These are phyloP conservation scores for Bombycilla garrulus DNA, from an alignment of 2,113 vertebrate species.

Conservation along the genomic window DNA sequence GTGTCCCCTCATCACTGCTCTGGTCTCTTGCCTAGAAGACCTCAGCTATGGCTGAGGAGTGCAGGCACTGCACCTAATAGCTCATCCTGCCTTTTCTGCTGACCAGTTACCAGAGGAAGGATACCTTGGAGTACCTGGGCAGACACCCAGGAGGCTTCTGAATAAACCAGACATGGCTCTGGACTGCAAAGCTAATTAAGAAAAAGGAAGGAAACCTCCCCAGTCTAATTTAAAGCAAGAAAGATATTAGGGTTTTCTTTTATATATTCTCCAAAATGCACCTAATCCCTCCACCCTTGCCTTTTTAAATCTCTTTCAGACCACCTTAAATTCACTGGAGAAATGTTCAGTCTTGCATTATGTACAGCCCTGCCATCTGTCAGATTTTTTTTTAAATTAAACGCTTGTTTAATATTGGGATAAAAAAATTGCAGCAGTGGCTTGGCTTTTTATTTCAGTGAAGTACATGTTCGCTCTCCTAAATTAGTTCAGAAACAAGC, in stretches of 20 bases:
- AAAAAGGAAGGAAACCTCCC: not conserved
- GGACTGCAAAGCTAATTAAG: not conserved
- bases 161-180: not conserved
- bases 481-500: not conserved
- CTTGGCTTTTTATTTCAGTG: not conserved
- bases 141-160: not conserved
- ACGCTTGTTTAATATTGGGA: not conserved
- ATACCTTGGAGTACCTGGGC: not conserved
- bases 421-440: not conserved
- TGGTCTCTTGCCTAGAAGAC: not conserved
- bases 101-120: not conserved
- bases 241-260: not conserved
- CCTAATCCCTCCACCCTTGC: not conserved
- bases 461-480: not conserved
- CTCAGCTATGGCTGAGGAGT: not conserved
- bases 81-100: not conserved
- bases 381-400: not conserved
- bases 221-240: not conserved
- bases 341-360: constrained; percentile 9
- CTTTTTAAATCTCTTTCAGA: not conserved
- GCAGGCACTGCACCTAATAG: not conserved
- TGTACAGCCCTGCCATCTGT: constrained; percentile 31
- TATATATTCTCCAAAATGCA: not conserved
- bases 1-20: not conserved
- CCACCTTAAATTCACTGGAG: constrained; percentile 14